Evolutionary conservation across 2,797 vertebrate genomes (phyloP).

Genomic region (Chiloscyllium punctatum): DNA sequence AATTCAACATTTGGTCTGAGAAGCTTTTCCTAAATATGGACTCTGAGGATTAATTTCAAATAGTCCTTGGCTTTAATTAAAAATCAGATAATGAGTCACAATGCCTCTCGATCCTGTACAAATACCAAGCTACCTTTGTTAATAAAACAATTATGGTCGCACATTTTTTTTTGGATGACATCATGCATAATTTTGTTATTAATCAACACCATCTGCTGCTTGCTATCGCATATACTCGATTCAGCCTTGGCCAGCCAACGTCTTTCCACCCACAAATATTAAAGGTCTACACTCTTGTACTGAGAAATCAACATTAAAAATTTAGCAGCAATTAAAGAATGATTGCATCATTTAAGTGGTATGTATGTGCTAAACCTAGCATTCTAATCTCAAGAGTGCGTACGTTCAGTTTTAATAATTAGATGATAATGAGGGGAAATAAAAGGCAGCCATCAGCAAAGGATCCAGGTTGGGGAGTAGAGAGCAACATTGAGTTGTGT

Average conservation of each 20-base stretch:
- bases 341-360: slow-evolving; percentile 27
- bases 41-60: not conserved
- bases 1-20: not conserved
- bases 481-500: not conserved
- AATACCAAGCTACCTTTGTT: not conserved
- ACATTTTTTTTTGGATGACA: not conserved
- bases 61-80: slow-evolving; percentile 1
- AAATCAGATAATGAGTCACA: slow-evolving; percentile 10
- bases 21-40: not conserved
- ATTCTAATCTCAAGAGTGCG: slow-evolving; percentile 12
- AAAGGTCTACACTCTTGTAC: not conserved
- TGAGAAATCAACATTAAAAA: slow-evolving; percentile 27
- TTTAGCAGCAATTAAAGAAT: slow-evolving; percentile 7
- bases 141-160: slow-evolving; percentile 17
- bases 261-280: not conserved
- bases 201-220: slow-evolving; percentile 22
- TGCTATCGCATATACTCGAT: not conserved
- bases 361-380: not conserved
- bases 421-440: not conserved
- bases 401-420: slow-evolving; percentile 26
- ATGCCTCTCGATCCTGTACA: not conserved
- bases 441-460: slow-evolving; percentile 8
- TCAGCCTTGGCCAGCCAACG: not conserved
- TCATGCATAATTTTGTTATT: not conserved
- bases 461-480: not conserved